Evolutionary conservation across 2,888 invertebrate genomes (phyloP), one percentile per base, ranked within the genome.

Genomic region (Phyto melanocephala): DNA sequence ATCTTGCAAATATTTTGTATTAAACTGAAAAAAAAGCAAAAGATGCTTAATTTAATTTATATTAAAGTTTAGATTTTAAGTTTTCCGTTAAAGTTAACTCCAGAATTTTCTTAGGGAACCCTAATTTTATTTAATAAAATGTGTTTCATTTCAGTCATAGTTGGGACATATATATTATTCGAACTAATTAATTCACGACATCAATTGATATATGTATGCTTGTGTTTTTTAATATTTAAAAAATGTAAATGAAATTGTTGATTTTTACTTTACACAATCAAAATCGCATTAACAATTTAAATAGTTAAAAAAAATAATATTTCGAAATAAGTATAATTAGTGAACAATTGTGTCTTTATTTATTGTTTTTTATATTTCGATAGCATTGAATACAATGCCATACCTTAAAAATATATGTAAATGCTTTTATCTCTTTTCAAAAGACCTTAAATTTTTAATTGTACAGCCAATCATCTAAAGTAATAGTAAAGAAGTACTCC

Each of bases 231-330:
- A 35, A 35, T 20, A 47, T 47, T 24, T 13, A 60, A 40, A 15
- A 24, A 37, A 52, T 24, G 7, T 15, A 52, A 52, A 40, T 4
- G 24, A 40, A 40, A 37, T 24, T 52, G 15, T 67, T 24, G 50
- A 67, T 52, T 50, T 22, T 13, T 35, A 22, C 20, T 67, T 58
- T 40, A 33, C 33, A 45, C 24, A 45, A 33, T 2, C 4, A 47
- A 71, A 58, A 58, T 54, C 35, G 20, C 37, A 47, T 71, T 45
- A 60, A 47, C 35, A 20, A 17, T 47, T 71, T 58, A 71, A 15
- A 47, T 58, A 71, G 7, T 22, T 15, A 35, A 60, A 35, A 15
- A 22, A 24, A 24, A 37, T 37, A 40, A 67, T 40, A 37, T n/a
- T 22, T 24, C 6, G n/a, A 22, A 50, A 11, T 52, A 50, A 10